Conservation (phyloP, 2,797 vertebrate species). For the Galago senegalensis region DNA sequence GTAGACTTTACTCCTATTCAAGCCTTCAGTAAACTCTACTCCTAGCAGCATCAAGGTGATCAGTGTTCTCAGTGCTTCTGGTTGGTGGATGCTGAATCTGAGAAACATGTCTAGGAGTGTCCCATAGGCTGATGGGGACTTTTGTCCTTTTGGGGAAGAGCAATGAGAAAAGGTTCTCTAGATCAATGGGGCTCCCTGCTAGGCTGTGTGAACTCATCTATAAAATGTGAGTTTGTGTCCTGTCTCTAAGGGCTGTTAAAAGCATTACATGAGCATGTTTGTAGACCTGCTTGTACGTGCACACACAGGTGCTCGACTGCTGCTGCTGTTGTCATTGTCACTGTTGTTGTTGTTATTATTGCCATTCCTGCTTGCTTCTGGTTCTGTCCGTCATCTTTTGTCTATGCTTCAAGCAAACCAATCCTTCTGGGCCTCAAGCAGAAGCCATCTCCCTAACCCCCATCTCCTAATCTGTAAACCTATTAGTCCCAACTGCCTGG, state of each 20-base stretch:
- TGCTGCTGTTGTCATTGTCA: accelerated
- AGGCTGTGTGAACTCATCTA: not conserved
- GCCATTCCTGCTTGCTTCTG: not conserved
- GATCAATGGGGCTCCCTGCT: not conserved
- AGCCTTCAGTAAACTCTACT: not conserved
- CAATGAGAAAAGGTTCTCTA: not conserved
- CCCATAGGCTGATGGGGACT: not conserved
- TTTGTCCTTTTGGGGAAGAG: not conserved
- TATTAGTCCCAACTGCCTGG: not conserved
- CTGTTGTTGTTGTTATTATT: not conserved
- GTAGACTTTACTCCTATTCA: not conserved
- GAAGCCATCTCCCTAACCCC: not conserved
- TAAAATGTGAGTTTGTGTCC: not conserved
- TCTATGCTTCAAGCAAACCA: not conserved
- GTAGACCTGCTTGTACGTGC: too few relatives aligned
- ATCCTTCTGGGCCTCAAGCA: not conserved
- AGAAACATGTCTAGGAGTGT: not conserved
- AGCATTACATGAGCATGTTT: not conserved
- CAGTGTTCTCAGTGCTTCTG: not conserved
- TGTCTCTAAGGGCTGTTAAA: not conserved
- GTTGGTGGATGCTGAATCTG: not conserved
- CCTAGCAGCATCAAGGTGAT: not conserved
- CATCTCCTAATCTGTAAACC: not conserved
- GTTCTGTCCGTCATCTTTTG: not conserved
- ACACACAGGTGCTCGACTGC: accelerated